phyloP scores from a whole-genome alignment of 2,113 vertebrate species.

The Megalops atlanticus region DNA sequence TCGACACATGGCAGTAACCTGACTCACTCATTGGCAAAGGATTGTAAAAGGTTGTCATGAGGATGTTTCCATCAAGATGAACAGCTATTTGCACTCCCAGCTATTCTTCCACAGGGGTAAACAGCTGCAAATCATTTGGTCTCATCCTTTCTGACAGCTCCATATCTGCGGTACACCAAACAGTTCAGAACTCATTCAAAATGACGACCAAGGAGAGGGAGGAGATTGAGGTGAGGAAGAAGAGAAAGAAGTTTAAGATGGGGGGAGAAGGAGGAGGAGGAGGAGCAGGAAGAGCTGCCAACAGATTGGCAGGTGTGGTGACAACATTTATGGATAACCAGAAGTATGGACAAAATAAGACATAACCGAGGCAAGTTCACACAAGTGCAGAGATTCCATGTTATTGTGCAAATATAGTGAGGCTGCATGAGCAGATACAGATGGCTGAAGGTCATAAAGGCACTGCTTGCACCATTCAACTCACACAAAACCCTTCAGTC shows the following conservation, averaged over 20 bases:
- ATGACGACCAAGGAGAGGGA: neutral
- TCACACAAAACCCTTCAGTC: no score
- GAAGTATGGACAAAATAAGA: no score
- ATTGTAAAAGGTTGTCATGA: slow-evolving; percentile 67
- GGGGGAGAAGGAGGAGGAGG: no score
- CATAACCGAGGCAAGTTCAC: no score
- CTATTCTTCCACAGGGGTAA: slow-evolving; percentile 54
- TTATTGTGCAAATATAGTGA: no score
- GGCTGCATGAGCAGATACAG: no score
- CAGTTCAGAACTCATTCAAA: neutral
- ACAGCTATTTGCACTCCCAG: slow-evolving; percentile 58
- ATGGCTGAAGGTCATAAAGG: no score
- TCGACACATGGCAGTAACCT: slow-evolving; percentile 62
- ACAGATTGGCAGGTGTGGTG: no score
- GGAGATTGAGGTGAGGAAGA: neutral
- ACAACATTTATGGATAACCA: no score
- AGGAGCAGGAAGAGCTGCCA: neutral
- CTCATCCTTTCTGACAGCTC: slow-evolving; percentile 52
- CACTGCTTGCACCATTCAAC: no score
- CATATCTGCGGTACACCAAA: neutral
- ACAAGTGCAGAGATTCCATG: no score
- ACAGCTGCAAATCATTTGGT: slow-evolving; percentile 63
- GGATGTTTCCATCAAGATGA: slow-evolving; percentile 67
- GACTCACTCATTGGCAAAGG: slow-evolving; percentile 75
- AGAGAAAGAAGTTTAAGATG: neutral